Base-by-base conservation (phyloP, 1,140 invertebrate species). In the Lethocerus indicus region DNA sequence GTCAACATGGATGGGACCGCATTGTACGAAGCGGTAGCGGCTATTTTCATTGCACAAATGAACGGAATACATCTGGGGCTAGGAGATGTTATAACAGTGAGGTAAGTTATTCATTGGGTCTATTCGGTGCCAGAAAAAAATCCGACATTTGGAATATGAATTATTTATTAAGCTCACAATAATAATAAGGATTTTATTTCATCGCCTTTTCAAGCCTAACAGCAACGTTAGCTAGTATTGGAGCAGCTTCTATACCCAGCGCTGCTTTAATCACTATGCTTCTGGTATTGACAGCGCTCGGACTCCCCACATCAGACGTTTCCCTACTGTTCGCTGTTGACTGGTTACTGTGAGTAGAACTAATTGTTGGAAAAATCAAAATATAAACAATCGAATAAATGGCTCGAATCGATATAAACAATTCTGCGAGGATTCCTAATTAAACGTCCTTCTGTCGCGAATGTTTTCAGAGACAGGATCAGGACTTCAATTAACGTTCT, bases 401-500 rank as follows among this genome's bases (percentile, higher is more conserved):
- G n/a, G n/a, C n/a, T n/a, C n/a, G n/a, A n/a, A n/a, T n/a, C n/a
- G n/a, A n/a, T n/a, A n/a, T n/a, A n/a, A n/a, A n/a, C n/a, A n/a
- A n/a, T n/a, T n/a, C n/a, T n/a, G n/a, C n/a, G n/a, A n/a, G n/a
- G n/a, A n/a, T n/a, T n/a, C n/a, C n/a, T n/a, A n/a, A n/a, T n/a
- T n/a, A n/a, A n/a, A n/a, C n/a, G n/a, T n/a, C n/a, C n/a, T n/a
- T n/a, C n/a, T n/a, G n/a, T n/a, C n/a, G n/a, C n/a, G n/a, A n/a
- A n/a, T n/a, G n/a, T n/a, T 56, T 56, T 6, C 52, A 70, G 68
- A 16, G 68, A 69, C 56, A 64, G 63, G 68, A 79, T 87, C 57
- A 71, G 84, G 46, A 87, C 84, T 3, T 78, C 81, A 45, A 81
- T 86, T 50, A 87, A 87, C 60, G 83, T 87, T 13, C 64, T 83